Evolutionary conservation across 2,113 vertebrate species (phyloP).

Genomic region (Elaphurus davidianus): DNA sequence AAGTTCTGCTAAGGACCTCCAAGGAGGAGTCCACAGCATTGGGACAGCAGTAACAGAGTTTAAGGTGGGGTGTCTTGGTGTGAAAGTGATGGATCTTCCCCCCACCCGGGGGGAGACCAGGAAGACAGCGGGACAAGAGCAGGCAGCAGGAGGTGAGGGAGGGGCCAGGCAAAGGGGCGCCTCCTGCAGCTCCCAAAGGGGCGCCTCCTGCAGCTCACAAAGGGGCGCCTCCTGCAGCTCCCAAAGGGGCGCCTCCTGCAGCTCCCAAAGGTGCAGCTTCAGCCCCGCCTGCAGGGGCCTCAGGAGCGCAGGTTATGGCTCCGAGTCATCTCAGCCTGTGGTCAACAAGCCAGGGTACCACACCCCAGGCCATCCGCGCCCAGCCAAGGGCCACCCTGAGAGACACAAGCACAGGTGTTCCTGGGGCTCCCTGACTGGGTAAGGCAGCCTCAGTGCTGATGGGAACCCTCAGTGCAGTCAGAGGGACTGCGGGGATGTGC

Average conservation of each 20-base stretch:
- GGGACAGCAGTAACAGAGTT: too few species aligned
- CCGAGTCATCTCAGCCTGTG: background rate
- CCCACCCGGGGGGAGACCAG: accelerated
- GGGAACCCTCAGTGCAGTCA: background rate
- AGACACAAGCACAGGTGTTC: background rate
- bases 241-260: accelerated
- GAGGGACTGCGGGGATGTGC: accelerated
- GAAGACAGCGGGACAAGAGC: background rate
- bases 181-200: background rate
- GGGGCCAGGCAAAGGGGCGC: accelerated
- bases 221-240: background rate
- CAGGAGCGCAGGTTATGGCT: background rate
- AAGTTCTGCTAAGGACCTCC: background rate
- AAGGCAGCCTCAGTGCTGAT: background rate
- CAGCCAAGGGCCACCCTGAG: background rate
- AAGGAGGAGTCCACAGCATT: accelerated
- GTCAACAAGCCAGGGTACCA: background rate
- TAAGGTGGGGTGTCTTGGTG: accelerated
- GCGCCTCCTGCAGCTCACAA: background rate
- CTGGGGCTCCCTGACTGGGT: background rate
- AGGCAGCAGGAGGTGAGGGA: background rate
- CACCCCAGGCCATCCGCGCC: accelerated
- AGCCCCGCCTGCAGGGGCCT: accelerated
- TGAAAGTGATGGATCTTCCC: background rate
- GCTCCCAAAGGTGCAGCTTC: background rate